phyloP scores from a whole-genome alignment of 1,140 invertebrate species.

The Magallana ariakensis region DNA sequence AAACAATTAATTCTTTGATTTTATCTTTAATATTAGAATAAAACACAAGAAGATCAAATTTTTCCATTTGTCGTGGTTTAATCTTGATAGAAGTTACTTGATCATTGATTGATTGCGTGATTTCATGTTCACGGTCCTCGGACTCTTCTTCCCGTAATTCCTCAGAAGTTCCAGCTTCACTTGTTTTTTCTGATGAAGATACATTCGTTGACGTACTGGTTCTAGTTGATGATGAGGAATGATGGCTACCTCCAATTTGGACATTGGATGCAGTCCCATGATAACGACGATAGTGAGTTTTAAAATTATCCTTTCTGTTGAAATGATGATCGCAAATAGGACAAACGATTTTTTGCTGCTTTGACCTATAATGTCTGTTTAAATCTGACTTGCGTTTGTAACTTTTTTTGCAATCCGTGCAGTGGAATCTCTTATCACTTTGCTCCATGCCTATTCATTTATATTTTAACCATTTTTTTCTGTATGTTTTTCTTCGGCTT shows the following conservation, averaged over 20 bases:
- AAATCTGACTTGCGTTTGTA: slow-evolving; percentile 16
- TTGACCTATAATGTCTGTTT: slow-evolving; percentile 24
- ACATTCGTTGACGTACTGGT: too few relatives aligned
- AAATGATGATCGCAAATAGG: neutral
- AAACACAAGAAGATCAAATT: slow-evolving; percentile 20
- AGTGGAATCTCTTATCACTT: neutral
- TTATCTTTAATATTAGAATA: slow-evolving; percentile 5
- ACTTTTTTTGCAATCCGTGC: neutral
- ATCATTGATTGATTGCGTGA: slow-evolving; percentile 3
- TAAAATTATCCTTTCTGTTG: neutral
- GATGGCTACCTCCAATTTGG: neutral
- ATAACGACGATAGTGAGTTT: slow-evolving; percentile 15
- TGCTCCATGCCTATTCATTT: neutral
- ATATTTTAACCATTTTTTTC: slow-evolving; percentile 3
- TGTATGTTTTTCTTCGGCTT: neutral
- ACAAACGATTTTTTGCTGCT: neutral
- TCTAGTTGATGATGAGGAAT: too few relatives aligned
- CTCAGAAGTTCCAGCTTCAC: neutral
- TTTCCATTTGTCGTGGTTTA: neutral
- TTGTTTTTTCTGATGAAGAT: neutral
- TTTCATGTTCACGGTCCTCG: neutral
- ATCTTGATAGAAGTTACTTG: neutral
- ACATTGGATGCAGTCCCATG: neutral
- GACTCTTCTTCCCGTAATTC: too few relatives aligned
- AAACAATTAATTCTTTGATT: neutral